These are phyloP conservation scores for human (Homo sapiens) DNA, from an alignment of 2,113 vertebrate genomes.

Conservation along the genomic window DNA sequence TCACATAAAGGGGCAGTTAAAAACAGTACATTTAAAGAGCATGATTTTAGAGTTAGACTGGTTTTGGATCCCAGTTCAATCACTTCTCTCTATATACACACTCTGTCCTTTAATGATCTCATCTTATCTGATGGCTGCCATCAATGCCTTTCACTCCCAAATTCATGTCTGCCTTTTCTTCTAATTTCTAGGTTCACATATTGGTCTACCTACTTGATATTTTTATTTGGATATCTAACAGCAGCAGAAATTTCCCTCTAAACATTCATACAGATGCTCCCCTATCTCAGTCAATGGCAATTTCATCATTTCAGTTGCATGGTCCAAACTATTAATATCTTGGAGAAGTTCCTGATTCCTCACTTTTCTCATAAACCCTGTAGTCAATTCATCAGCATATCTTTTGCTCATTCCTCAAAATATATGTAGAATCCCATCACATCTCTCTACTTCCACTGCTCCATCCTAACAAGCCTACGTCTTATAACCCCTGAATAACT, in stretches of 20 bases:
- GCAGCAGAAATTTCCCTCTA: not conserved
- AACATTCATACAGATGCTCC: not conserved
- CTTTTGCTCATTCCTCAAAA: not conserved
- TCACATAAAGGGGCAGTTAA: not conserved
- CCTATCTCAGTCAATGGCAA: not conserved
- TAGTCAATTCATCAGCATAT: not conserved
- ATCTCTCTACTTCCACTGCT: not conserved
- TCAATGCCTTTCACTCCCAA: not conserved
- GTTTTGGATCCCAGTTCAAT: not conserved
- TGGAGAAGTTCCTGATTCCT: not conserved
- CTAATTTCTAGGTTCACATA: not conserved
- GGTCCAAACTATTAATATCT: no score
- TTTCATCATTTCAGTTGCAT: not conserved
- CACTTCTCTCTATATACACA: not conserved
- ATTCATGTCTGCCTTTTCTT: not conserved
- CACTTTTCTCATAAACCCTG: not conserved
- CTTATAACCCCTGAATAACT: not conserved
- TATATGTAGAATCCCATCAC: not conserved
- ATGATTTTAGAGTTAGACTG: not conserved
- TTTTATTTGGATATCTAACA: not conserved
- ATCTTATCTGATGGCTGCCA: not conserved
- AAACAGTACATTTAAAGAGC: not conserved
- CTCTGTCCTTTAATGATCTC: not conserved
- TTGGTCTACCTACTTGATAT: not conserved
- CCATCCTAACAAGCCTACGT: not conserved